These are phyloP conservation scores for Argyrosomus regius DNA, from an alignment of 2,797 vertebrate genomes.

Conservation along the genomic window DNA sequence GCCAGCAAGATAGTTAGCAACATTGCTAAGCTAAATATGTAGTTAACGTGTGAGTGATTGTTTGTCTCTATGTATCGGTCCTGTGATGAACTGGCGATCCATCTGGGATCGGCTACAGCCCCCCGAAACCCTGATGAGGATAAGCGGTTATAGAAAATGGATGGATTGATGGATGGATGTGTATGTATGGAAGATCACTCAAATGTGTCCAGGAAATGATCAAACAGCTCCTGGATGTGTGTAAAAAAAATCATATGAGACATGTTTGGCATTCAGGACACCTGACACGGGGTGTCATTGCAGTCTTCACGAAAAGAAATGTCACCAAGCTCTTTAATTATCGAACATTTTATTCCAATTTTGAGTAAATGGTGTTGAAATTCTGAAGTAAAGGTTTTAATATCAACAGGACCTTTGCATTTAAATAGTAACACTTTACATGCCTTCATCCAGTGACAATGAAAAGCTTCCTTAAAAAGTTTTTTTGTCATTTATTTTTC, in stretches of 20 bases:
- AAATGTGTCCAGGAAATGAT: background rate
- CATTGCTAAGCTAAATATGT: background rate
- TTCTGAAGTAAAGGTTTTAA: constrained; percentile 93
- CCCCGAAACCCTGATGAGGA: too few species aligned
- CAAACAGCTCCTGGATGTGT: background rate
- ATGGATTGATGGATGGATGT: too few species aligned
- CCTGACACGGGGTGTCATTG: background rate
- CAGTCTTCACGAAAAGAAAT: constrained; percentile 49
- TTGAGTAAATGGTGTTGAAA: constrained; percentile 93
- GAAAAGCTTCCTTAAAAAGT: constrained; percentile 94
- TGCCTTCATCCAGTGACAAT: constrained; percentile 95
- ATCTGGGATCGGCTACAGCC: too few species aligned
- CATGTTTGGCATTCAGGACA: constrained; percentile 8
- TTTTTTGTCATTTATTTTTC: constrained; percentile 86
- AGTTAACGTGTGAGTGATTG: too few species aligned
- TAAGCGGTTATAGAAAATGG: too few species aligned
- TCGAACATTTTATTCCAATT: constrained; percentile 91
- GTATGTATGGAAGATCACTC: background rate
- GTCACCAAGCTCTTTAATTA: constrained; percentile 75
- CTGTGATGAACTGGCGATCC: too few species aligned
- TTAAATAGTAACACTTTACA: constrained; percentile 94
- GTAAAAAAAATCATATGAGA: background rate
- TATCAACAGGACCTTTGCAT: constrained; percentile 93
- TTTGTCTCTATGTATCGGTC: background rate
- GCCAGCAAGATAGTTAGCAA: background rate